Percentiles rank a stretch among this genome's conserved stretches.
These are phyloP conservation scores for Stenolophus ochropezus DNA, from an alignment of 2,888 invertebrate genomes.

Conservation along the genomic window DNA sequence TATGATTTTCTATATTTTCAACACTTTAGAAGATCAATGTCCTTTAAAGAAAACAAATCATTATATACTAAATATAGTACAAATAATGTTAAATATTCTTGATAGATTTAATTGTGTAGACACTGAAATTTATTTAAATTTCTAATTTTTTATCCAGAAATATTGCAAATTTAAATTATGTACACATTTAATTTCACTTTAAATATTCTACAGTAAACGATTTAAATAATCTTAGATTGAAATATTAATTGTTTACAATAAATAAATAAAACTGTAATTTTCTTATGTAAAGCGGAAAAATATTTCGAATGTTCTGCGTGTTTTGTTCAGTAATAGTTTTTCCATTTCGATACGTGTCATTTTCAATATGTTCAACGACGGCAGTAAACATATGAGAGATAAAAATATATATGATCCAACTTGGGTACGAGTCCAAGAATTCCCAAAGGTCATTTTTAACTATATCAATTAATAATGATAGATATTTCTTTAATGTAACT, in stretches of 20 bases:
- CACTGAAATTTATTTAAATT: too few species aligned
- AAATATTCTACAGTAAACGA: too few species aligned
- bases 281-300: too few species aligned
- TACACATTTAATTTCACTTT: too few species aligned
- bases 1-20: constrained; percentile 11
- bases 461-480: constrained; percentile 1
- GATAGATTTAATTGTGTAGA: too few species aligned
- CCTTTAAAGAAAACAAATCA: not conserved
- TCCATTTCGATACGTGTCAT: not conserved
- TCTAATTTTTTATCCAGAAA: too few species aligned
- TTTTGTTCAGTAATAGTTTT: constrained; percentile 1
- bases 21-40: not conserved
- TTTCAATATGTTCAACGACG: constrained; percentile 12
- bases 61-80: not conserved
- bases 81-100: too few species aligned
- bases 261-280: not conserved
- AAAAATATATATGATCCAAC: constrained; percentile 13
- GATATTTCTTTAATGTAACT: too few species aligned
- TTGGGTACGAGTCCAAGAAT: not conserved
- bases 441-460: not conserved
- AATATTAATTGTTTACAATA: too few species aligned
- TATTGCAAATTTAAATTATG: too few species aligned
- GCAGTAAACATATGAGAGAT: not conserved
- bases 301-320: not conserved
- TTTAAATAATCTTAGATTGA: too few species aligned